Evolutionary conservation across 2,888 invertebrate species (phyloP).

Genomic region (Labia minor): DNA sequence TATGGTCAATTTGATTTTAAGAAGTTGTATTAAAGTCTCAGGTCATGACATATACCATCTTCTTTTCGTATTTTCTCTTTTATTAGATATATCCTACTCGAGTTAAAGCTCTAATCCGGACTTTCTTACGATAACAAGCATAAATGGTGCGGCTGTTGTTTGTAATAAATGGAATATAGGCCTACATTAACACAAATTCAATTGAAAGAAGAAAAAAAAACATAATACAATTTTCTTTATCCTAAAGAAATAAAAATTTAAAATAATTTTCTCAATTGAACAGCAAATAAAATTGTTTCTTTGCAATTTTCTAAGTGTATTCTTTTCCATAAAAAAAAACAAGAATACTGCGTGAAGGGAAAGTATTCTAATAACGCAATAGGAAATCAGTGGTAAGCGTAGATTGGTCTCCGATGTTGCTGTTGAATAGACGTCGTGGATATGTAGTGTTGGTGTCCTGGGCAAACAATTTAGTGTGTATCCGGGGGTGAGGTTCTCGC

Average conservation of each 20-base stretch:
- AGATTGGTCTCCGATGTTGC: background rate
- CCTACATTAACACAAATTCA: constrained; percentile 13
- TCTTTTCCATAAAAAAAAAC: background rate
- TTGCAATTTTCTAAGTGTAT: constrained; percentile 1
- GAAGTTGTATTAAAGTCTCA: background rate
- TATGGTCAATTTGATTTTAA: constrained; percentile 4
- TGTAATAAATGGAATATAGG: constrained; percentile 4
- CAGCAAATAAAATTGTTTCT: constrained; percentile 4
- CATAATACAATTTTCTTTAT: constrained; percentile 2
- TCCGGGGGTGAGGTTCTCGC: background rate
- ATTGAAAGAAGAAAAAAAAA: background rate
- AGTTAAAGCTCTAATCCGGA: constrained; percentile 1
- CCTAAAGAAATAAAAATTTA: constrained; percentile 6
- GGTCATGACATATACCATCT: background rate
- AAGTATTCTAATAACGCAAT: background rate
- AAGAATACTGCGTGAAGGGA: background rate
- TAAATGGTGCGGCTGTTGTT: background rate
- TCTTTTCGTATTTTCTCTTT: background rate
- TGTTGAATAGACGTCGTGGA: background rate
- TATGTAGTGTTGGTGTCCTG: constrained; percentile 4
- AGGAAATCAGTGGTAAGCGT: background rate
- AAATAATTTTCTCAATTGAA: constrained; percentile 7
- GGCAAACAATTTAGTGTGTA: background rate
- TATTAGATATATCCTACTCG: background rate
- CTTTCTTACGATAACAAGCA: constrained; percentile 4